These are phyloP conservation scores for Octomys mimax DNA, from an alignment of 2,797 vertebrate species.

Conservation along the genomic window DNA sequence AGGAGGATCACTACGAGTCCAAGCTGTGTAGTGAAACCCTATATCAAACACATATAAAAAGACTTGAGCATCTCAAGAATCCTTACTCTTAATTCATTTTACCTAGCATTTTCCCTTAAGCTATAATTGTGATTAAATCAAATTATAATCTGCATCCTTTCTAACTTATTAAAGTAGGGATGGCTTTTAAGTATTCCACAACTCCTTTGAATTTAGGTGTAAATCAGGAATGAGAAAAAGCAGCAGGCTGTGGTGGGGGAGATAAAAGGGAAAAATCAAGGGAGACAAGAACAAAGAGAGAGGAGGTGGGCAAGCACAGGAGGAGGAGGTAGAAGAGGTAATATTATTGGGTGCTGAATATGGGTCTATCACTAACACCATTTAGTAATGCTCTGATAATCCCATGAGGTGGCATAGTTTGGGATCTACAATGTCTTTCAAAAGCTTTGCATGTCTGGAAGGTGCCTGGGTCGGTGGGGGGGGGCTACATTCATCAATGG, in stretches of 20 bases:
- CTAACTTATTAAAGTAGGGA: not conserved
- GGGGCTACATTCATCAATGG: not conserved
- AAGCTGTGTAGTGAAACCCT: no score
- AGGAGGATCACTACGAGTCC: no score
- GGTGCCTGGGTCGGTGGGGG: not conserved
- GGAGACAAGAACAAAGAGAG: not conserved
- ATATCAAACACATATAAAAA: no score
- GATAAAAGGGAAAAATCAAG: not conserved
- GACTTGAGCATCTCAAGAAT: not conserved
- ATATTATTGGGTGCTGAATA: not conserved
- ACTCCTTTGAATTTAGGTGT: not conserved
- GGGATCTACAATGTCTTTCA: not conserved
- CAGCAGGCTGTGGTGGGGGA: not conserved
- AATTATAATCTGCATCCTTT: not conserved
- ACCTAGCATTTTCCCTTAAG: not conserved
- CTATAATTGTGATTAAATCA: not conserved
- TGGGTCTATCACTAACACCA: not conserved
- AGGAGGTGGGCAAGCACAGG: not conserved
- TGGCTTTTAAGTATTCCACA: constrained; percentile 16
- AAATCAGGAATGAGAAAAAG: not conserved
- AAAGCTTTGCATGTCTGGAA: not conserved
- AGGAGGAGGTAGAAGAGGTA: not conserved
- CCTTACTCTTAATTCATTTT: not conserved
- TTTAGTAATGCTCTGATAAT: constrained; percentile 14
- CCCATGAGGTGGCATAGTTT: not conserved